phyloP scores from a whole-genome alignment of 2,888 invertebrate species.

The Cephus nigrinus region DNA sequence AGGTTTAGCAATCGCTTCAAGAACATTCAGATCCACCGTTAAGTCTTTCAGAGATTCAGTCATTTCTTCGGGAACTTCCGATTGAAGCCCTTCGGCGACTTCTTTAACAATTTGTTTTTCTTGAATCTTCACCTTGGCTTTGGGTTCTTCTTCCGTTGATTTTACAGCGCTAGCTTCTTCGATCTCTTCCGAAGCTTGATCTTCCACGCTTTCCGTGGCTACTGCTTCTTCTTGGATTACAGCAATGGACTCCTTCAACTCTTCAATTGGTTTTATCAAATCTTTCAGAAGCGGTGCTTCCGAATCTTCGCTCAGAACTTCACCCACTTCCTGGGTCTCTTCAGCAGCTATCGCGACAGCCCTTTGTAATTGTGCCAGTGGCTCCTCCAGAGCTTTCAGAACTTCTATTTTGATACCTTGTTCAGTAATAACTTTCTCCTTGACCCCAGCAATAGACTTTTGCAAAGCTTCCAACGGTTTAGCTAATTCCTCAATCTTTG shows the following conservation, averaged over 20 bases:
- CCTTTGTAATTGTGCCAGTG: conserved; percentile 25
- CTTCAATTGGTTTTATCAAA: conserved; percentile 39
- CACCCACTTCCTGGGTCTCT: conserved; percentile 38
- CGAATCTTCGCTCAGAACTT: conserved; percentile 57
- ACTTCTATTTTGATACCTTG: conserved; percentile 25
- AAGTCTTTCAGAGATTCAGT: conserved; percentile 2
- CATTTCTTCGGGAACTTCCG: conserved; percentile 6
- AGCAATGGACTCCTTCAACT: conserved; percentile 40
- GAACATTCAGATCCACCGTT: conserved; percentile 6
- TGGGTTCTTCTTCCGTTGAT: conserved; percentile 22
- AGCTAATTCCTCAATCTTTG: conserved; percentile 1
- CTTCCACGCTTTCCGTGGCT: conserved; percentile 1
- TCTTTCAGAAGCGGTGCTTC: conserved; percentile 22
- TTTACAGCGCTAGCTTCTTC: conserved; percentile 9
- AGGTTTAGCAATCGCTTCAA: conserved; percentile 27
- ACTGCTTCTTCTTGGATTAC: conserved; percentile 31
- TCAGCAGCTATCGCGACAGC: conserved; percentile 21
- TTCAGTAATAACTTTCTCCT: conserved; percentile 19
- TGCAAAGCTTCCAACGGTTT: conserved; percentile 18
- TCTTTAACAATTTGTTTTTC: conserved; percentile 1
- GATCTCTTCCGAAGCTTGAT: conserved; percentile 6
- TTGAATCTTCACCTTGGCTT: conserved; percentile 21
- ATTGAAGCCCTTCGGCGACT: not conserved
- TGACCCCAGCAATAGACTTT: conserved; percentile 14
- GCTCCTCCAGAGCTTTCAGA: conserved; percentile 25